Evolutionary conservation across 1,140 invertebrate species (phyloP).

Genomic region (Achatina immaculata): DNA sequence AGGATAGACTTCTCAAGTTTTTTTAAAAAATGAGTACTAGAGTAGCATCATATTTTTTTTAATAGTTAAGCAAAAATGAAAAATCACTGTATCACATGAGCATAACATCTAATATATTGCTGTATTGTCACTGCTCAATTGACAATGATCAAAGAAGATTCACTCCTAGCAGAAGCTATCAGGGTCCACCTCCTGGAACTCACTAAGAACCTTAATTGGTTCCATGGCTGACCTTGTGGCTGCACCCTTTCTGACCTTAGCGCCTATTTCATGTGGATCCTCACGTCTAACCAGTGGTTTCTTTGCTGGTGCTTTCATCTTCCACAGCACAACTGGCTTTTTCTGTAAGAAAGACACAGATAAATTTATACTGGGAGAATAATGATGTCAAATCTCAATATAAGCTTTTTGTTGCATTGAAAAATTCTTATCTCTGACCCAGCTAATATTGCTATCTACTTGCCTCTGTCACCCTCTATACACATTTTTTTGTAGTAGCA

Average conservation of each 20-base stretch:
- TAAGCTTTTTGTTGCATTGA: too few species aligned
- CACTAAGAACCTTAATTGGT: constrained; percentile 69
- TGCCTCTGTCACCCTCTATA: too few species aligned
- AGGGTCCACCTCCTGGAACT: constrained; percentile 65
- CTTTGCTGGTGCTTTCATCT: constrained; percentile 99
- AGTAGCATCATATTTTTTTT: neutral
- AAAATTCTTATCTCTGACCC: too few species aligned
- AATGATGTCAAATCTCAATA: too few species aligned
- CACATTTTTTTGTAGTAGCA: too few species aligned
- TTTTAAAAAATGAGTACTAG: neutral
- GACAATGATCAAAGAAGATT: neutral
- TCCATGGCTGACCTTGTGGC: constrained; percentile 80
- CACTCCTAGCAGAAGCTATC: constrained; percentile 56
- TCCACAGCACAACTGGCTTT: constrained; percentile 98
- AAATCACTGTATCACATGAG: neutral
- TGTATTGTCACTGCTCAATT: neutral
- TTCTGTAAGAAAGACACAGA: constrained; percentile 65
- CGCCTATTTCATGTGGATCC: constrained; percentile 88
- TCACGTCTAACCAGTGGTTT: constrained; percentile 95
- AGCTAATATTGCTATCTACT: too few species aligned
- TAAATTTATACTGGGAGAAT: neutral
- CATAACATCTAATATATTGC: neutral
- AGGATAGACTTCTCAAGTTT: too few species aligned
- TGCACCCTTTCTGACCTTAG: constrained; percentile 92
- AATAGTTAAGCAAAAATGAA: too few species aligned